Evolutionary conservation across 30 jellyfish, hydroid and myxozoan genomes (phyloP), one percentile per base, ranked within the genome.

Genomic region (Chrysaora quinquecirrha): DNA sequence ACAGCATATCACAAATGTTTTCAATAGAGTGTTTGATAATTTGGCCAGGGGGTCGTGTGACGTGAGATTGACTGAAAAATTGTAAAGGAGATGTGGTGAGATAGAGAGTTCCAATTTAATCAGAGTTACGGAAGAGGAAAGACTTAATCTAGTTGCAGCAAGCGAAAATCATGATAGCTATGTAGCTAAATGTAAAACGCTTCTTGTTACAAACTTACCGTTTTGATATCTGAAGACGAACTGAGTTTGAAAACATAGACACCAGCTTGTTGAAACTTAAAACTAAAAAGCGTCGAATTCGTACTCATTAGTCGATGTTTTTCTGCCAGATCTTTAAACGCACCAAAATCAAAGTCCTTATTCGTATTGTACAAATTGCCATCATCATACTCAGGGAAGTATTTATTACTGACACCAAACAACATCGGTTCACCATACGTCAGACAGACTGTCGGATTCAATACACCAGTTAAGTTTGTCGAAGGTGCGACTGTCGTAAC

Each of bases 221-320:
- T 93, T 74, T 82, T 93, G 19, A 78, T 28, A 43, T 82, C 72
- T 12, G 61, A 28, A 30, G 75, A 31, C 14, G 97, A 82, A 62
- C 97, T 93, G 76, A 81, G 87, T 65, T 68, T 93, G 80, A 93
- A 93, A 0, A 85, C 98, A 73, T 93, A 93, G 27, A 93, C 98
- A 10, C 98, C 98, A 12, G 96, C 87, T 24, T 48, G 87, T 47
- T 72, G 75, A 54, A 93, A 93, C 38, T 84, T 60, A 87, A 93
- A 93, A 14, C 97, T 66, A 69, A 93, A 93, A 66, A 93, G 78
- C 6, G 96, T 86, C 14, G 95, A 87, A 32, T 81, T 93, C 63
- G 96, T 71, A 63, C 66, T 70, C 94, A 83, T 85, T 16, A 80
- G 83, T 25, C 80, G 81, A 48, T 85, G 98, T 48, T 82, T 78